These are phyloP conservation scores for Papilio dardanus DNA, from an alignment of 1,140 invertebrate species.

Conservation along the genomic window DNA sequence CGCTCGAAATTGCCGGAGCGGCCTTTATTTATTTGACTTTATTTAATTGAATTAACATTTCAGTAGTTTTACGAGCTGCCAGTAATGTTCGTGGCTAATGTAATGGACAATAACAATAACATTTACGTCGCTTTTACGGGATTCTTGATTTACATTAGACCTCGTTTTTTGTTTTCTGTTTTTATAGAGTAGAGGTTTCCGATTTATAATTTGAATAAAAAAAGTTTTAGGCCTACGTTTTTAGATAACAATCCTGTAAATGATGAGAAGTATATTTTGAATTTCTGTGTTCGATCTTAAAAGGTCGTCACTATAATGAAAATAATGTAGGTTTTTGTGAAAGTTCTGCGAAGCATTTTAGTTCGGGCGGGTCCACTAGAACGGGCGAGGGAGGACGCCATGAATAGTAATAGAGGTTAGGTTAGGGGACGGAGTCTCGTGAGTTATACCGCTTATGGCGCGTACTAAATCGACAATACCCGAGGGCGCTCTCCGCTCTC, in stretches of 20 bases:
- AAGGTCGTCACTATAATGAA: conserved; percentile 14
- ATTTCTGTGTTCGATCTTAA: not conserved
- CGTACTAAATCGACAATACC: conserved; percentile 79
- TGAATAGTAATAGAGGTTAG: conserved; percentile 79
- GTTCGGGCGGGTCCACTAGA: conserved; percentile 60
- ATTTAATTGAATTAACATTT: conserved; percentile 80
- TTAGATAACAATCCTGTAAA: not conserved
- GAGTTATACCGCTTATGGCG: conserved; percentile 74
- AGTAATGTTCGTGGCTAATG: conserved; percentile 73
- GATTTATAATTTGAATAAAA: not conserved
- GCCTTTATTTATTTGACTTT: conserved; percentile 78
- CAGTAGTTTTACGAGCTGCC: conserved; percentile 73
- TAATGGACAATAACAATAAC: conserved; percentile 75
- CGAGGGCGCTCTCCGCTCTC: conserved; percentile 57
- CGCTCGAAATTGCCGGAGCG: conserved; percentile 60
- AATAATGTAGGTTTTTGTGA: conserved; percentile 8
- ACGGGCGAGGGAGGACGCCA: conserved; percentile 61
- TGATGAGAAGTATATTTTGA: not conserved
- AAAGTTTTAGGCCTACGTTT: conserved; percentile 6
- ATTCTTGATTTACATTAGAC: conserved; percentile 49
- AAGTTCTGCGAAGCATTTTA: conserved; percentile 19
- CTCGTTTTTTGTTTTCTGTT: conserved; percentile 32
- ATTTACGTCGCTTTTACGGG: conserved; percentile 64
- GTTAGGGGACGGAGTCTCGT: conserved; percentile 56
- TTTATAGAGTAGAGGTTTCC: not conserved